Percentiles rank a stretch among this genome's conserved stretches.
Evolutionary conservation across 1,140 invertebrate genomes (phyloP).

Genomic region (Luehdorfia chinensis): DNA sequence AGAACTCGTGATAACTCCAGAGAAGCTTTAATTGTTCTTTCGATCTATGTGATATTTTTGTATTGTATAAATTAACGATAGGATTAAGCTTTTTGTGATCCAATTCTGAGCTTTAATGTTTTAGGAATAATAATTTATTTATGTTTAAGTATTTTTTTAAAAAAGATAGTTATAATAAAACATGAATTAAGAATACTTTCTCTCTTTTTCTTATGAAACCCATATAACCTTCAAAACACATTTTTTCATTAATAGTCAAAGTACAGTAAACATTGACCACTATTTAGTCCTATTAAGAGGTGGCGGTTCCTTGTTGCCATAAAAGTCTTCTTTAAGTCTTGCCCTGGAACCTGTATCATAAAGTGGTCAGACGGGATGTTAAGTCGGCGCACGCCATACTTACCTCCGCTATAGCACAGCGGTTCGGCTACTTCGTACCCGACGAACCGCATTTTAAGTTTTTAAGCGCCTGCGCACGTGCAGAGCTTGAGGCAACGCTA

Average conservation of each 20-base stretch:
- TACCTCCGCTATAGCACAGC: constrained; percentile 21
- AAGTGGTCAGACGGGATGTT: constrained; percentile 57
- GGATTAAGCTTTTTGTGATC: constrained; percentile 51
- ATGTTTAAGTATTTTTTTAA: constrained; percentile 31
- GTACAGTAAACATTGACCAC: constrained; percentile 18
- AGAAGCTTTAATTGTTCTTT: constrained; percentile 67
- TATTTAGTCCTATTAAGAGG: constrained; percentile 22
- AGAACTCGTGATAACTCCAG: constrained; percentile 61
- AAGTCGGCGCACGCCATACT: constrained; percentile 30
- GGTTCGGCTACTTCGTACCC: constrained; percentile 26
- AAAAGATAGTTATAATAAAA: constrained; percentile 55
- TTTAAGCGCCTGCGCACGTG: constrained; percentile 51
- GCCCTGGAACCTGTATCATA: constrained; percentile 35
- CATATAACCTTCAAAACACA: background rate
- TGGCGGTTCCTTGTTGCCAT: constrained; percentile 22
- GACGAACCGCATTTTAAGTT: constrained; percentile 37
- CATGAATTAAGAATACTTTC: constrained; percentile 35
- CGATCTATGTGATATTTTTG: constrained; percentile 62
- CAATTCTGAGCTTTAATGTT: constrained; percentile 64
- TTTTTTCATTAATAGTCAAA: constrained; percentile 10
- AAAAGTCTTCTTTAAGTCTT: constrained; percentile 27
- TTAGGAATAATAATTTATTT: constrained; percentile 54
- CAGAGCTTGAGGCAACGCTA: constrained; percentile 54
- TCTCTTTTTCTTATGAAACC: constrained; percentile 36
- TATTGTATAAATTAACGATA: constrained; percentile 59